A percentile compares a stretch with the other conserved stretches of the same genome.
Evolutionary conservation across 2,113 vertebrate genomes (phyloP).

Genomic region (Gymnogyps californianus): DNA sequence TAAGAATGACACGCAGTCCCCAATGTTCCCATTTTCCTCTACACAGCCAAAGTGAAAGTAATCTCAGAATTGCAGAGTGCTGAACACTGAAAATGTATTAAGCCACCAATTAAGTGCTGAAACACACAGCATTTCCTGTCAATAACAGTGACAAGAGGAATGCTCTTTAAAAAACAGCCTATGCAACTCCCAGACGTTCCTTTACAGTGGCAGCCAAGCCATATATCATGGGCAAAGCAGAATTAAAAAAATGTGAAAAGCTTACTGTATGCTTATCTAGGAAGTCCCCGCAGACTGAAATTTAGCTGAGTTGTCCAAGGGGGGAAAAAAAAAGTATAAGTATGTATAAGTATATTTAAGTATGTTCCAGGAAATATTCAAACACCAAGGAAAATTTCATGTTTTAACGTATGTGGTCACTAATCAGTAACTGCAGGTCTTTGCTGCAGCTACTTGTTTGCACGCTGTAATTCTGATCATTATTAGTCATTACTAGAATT

Average conservation of each 20-base stretch:
- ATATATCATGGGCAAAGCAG: not conserved
- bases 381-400: not conserved
- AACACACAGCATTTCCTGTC: not conserved
- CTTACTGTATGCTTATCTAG: not conserved
- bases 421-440: not conserved
- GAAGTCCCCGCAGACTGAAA: not conserved
- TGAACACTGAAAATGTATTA: not conserved
- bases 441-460: not conserved
- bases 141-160: not conserved
- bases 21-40: not conserved
- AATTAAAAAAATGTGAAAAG: not conserved
- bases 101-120: constrained; percentile 1
- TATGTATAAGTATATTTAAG: not conserved
- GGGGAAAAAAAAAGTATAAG: accelerated
- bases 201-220: not conserved
- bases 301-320: not conserved
- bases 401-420: not conserved
- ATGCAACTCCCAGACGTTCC: accelerated
- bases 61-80: not conserved
- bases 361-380: not conserved
- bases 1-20: not conserved
- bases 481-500: not conserved
- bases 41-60: not conserved
- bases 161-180: not conserved
- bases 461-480: not conserved